Percentiles rank a stretch among this genome's conserved stretches.
These are phyloP conservation scores for Anarsia innoxiella DNA, from an alignment of 2,888 invertebrate species.

Conservation along the genomic window DNA sequence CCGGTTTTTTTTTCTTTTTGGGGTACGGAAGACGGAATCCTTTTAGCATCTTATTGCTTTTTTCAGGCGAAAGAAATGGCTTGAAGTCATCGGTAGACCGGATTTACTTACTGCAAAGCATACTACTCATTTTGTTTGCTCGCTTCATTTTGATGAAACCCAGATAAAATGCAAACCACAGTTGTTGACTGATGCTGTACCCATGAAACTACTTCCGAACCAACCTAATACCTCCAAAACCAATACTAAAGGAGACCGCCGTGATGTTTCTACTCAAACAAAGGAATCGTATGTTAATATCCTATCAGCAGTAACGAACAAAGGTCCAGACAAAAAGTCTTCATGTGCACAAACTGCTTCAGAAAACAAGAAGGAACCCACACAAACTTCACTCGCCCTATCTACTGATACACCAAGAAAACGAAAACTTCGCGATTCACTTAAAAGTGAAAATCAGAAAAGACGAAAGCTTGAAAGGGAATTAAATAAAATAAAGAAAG, in stretches of 20 bases:
- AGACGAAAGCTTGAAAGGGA: background rate
- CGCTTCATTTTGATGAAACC: slow-evolving; percentile 8
- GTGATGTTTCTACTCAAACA: background rate
- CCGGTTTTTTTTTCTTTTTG: background rate
- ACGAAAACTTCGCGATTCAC: background rate
- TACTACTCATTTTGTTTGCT: slow-evolving; percentile 4
- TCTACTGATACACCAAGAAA: background rate
- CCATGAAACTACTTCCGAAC: background rate
- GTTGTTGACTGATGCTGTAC: slow-evolving; percentile 3
- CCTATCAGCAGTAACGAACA: background rate
- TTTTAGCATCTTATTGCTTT: background rate
- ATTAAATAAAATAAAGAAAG: background rate
- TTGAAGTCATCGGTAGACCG: slow-evolving; percentile 4
- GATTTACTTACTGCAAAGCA: slow-evolving; percentile 4
- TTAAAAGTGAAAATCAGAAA: background rate
- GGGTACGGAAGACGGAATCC: background rate
- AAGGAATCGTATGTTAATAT: background rate
- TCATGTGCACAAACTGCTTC: background rate
- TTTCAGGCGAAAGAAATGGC: slow-evolving; percentile 8
- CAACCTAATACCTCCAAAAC: background rate
- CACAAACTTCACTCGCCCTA: background rate
- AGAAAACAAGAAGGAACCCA: background rate
- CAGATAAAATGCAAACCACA: slow-evolving; percentile 3
- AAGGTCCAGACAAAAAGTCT: background rate
- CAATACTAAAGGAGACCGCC: background rate